Evolutionary conservation across 2,113 vertebrate species (phyloP).

Genomic region (Siniperca chuatsi): DNA sequence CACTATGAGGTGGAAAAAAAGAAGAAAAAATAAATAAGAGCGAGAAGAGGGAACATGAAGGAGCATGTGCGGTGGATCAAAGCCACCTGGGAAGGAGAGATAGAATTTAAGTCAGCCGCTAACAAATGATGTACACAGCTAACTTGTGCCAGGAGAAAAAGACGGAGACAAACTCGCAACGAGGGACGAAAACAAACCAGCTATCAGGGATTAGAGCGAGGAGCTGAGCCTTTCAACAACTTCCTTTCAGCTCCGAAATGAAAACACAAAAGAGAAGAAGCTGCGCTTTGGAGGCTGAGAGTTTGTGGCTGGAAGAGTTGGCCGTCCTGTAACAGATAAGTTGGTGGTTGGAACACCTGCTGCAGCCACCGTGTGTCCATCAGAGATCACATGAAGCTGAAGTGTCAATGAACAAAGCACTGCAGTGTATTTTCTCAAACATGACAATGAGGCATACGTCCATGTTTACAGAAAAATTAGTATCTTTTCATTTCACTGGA

Average conservation of each 20-base stretch:
- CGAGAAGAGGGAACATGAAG: conserved; percentile 51
- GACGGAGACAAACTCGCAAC: conserved; percentile 67
- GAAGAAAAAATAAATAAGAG: conserved; percentile 47
- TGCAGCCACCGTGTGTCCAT: neutral
- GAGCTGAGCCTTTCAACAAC: conserved; percentile 63
- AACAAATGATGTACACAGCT: conserved; percentile 81
- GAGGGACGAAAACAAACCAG: conserved; percentile 67
- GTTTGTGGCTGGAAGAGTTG: conserved; percentile 23
- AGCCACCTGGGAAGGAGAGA: conserved; percentile 77
- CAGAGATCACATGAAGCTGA: neutral
- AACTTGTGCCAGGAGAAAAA: conserved; percentile 60
- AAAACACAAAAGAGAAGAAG: conserved; percentile 57
- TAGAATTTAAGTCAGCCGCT: conserved; percentile 81
- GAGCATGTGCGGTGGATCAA: conserved; percentile 69
- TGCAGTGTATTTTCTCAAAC: neutral
- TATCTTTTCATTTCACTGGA: neutral
- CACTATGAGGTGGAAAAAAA: conserved; percentile 40
- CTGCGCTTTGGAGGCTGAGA: conserved; percentile 16
- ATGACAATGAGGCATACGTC: neutral
- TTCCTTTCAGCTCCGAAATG: conserved; percentile 58
- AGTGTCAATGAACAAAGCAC: neutral
- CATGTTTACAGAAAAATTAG: neutral
- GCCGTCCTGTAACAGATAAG: conserved; percentile 30
- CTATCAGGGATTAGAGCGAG: conserved; percentile 76
- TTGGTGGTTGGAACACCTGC: conserved; percentile 5